These are phyloP conservation scores for Thereva unica DNA, from an alignment of 2,888 invertebrate species.

Conservation along the genomic window DNA sequence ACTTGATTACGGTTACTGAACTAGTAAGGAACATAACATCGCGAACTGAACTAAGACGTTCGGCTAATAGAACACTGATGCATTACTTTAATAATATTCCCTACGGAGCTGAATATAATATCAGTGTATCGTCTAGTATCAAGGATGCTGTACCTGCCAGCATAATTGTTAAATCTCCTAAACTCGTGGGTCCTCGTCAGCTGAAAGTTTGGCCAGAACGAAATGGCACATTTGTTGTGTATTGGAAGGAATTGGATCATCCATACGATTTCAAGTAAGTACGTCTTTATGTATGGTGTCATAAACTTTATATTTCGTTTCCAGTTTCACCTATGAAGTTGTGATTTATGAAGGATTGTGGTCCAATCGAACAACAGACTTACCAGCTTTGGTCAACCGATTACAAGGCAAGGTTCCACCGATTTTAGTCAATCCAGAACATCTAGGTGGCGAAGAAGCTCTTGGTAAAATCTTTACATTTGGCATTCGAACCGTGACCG, in stretches of 20 bases:
- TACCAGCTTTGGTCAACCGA: constrained; percentile 56
- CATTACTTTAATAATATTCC: constrained; percentile 63
- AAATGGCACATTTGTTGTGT: constrained; percentile 67
- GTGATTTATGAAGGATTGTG: constrained; percentile 64
- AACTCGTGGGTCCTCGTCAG: constrained; percentile 67
- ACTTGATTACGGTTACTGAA: constrained; percentile 62
- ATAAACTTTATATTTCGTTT: constrained; percentile 41
- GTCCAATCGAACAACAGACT: constrained; percentile 59
- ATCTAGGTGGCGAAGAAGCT: constrained; percentile 60
- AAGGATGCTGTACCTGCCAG: constrained; percentile 55
- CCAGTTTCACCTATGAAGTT: constrained; percentile 66
- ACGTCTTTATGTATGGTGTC: constrained; percentile 26
- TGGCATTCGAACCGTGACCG: constrained; percentile 66
- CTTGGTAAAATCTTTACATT: constrained; percentile 64
- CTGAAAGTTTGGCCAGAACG: constrained; percentile 64
- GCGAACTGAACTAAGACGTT: constrained; percentile 60
- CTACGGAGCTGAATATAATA: constrained; percentile 61
- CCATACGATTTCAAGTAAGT: constrained; percentile 45
- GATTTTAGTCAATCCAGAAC: constrained; percentile 43
- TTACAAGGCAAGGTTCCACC: constrained; percentile 61
- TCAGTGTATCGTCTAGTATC: constrained; percentile 58
- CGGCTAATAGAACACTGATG: constrained; percentile 59
- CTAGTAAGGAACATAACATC: constrained; percentile 56
- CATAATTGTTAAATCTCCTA: constrained; percentile 61
- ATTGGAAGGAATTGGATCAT: constrained; percentile 64